phyloP scores from a whole-genome alignment of 2,797 vertebrate species.

The Huso huso region DNA sequence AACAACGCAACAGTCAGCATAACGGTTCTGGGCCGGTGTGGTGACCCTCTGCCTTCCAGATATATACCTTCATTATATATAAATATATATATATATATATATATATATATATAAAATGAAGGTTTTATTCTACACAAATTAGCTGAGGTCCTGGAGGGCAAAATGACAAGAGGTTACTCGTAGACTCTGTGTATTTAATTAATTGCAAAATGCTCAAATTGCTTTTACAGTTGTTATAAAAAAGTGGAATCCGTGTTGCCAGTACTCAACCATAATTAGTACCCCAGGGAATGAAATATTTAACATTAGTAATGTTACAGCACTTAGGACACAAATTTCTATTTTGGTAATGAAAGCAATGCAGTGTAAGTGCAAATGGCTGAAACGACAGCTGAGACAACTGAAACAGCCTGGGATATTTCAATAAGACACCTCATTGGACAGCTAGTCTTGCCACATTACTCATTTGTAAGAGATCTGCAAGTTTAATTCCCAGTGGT shows the following conservation, averaged over 20 bases:
- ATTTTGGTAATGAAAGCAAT: conserved; percentile 98
- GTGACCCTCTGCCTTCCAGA: no score
- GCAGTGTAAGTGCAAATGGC: conserved; percentile 82
- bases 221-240: conserved; percentile 99
- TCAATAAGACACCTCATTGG: conserved; percentile 88
- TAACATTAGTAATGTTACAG: conserved; percentile 99
- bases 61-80: no score
- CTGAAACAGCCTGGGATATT: conserved; percentile 77
- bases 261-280: conserved; percentile 97
- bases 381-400: conserved; percentile 96
- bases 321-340: conserved; percentile 99
- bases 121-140: conserved; percentile 94
- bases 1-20: no score
- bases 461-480: conserved; percentile 88
- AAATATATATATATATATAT: no score
- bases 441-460: conserved; percentile 82
- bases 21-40: no score
- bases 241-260: conserved; percentile 95
- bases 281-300: conserved; percentile 98
- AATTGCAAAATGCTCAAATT: conserved; percentile 99
- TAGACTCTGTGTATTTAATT: conserved; percentile 98
- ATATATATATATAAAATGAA: no score
- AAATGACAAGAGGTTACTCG: conserved; percentile 98
- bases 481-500: conserved; percentile 84
- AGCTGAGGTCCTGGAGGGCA: conserved; percentile 97